Base-by-base conservation (phyloP, 2,113 vertebrate species). In the Sprattus sprattus region DNA sequence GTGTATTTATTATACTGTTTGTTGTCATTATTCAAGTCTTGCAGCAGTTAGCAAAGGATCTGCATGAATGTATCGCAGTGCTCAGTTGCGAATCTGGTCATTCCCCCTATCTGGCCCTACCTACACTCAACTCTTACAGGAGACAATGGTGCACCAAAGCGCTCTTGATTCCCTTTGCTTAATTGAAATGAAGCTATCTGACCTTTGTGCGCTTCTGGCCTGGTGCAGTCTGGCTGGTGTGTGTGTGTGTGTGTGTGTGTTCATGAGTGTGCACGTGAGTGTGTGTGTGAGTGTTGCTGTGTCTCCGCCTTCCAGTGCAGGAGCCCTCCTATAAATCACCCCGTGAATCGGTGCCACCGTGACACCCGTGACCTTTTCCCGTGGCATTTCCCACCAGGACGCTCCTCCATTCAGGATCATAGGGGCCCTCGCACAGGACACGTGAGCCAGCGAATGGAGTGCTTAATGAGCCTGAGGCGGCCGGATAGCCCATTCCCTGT, bases 141-240 rank as follows among this genome's bases (percentile, higher is more conserved):
- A 45, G 10, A 83, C 39, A 45, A 10, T 28, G n/a, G 39, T 82
- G 81, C 49, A 87, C 84, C 87, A 89, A 90, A 90, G 89, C 89
- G 90, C 87, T 88, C 87, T 89, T 83, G 85, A 90, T 88, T 86
- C 86, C 28, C 60, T 64, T 32, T 84, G 89, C 87, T 89, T 92
- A 93, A 94, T 92, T 94, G 92, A 93, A 93, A 95, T 92, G 85
- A 94, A 93, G 93, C 90, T 89, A 88, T 88, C 87, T 93, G 93
- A 94, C 94, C 94, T 95, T 95, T 95, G 89, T 88, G 87, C 84
- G 87, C 84, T 91, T 88, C 83, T 89, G 88, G 67, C 87, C 87
- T 44, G 83, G 39, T 83, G 86, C 28, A 39, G 86, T 49, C 88
- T 92, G 90, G 89, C 83, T 86, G 89, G 18, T 60, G 60, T 82